These are phyloP conservation scores for Trialeurodes vaporariorum DNA, from an alignment of 1,140 invertebrate genomes.

Conservation along the genomic window DNA sequence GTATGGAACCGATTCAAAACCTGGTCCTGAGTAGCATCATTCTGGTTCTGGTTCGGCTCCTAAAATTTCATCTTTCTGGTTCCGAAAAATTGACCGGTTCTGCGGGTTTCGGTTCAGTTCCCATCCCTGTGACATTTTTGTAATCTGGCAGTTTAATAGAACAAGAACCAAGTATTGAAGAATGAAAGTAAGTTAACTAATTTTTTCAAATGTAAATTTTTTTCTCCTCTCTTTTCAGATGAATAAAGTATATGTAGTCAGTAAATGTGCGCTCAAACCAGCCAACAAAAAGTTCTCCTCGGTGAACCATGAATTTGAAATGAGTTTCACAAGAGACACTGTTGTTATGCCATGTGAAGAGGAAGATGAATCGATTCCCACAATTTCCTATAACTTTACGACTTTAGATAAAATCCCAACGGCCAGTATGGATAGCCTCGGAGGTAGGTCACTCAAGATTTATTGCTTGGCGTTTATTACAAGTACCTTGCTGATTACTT, in stretches of 20 bases:
- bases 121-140: too few relatives aligned
- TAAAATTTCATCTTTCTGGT: too few relatives aligned
- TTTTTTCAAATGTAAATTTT: too few relatives aligned
- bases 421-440: slow-evolving; percentile 48
- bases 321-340: slow-evolving; percentile 76
- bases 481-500: slow-evolving; percentile 2
- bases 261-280: slow-evolving; percentile 65
- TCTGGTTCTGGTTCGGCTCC: too few relatives aligned
- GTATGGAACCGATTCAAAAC: too few relatives aligned
- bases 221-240: too few relatives aligned
- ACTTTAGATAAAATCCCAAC: slow-evolving; percentile 62
- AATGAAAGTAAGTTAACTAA: too few relatives aligned
- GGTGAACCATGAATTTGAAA: slow-evolving; percentile 91
- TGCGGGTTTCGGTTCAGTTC: too few relatives aligned
- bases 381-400: slow-evolving; percentile 70
- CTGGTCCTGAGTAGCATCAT: too few relatives aligned
- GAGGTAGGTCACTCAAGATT: slow-evolving; percentile 55
- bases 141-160: too few relatives aligned
- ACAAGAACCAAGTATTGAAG: too few relatives aligned
- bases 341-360: slow-evolving; percentile 59
- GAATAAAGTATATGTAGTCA: slow-evolving; percentile 81
- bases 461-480: not conserved
- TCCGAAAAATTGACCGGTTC: too few relatives aligned
- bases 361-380: slow-evolving; percentile 51
- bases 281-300: slow-evolving; percentile 83